phyloP scores from a whole-genome alignment of 2,888 invertebrate genomes.

The Carabus problematicus region DNA sequence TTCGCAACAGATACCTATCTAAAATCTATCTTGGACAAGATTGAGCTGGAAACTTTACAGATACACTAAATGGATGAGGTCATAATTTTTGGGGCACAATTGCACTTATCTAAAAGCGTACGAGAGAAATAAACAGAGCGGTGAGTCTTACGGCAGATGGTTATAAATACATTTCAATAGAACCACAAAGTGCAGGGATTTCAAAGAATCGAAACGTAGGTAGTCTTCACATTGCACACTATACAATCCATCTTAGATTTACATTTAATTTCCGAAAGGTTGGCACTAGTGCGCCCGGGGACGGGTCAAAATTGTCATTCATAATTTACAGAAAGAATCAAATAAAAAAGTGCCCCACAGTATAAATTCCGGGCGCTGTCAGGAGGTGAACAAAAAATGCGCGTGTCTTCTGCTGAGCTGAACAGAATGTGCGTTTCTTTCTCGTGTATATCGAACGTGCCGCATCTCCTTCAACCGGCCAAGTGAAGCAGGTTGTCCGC shows the following conservation, averaged over 20 bases:
- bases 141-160: neutral
- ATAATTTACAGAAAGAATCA: slow-evolving; percentile 40
- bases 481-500: slow-evolving; percentile 28
- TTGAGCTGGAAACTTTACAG: too few relatives aligned
- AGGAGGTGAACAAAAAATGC: slow-evolving; percentile 15
- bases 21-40: too few relatives aligned
- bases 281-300: neutral
- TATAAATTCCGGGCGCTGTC: slow-evolving; percentile 30
- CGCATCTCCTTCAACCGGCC: slow-evolving; percentile 1
- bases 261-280: too few relatives aligned
- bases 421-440: slow-evolving; percentile 21
- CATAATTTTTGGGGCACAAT: neutral
- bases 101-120: neutral
- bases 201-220: slow-evolving; percentile 20
- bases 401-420: slow-evolving; percentile 19
- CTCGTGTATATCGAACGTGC: slow-evolving; percentile 24
- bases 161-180: slow-evolving; percentile 10
- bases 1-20: too few relatives aligned
- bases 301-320: slow-evolving; percentile 30
- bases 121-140: too few relatives aligned
- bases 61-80: too few relatives aligned
- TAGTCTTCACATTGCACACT: neutral
- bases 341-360: slow-evolving; percentile 24
- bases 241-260: too few relatives aligned
- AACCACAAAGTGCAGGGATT: slow-evolving; percentile 29